A percentile compares a stretch with the other conserved stretches of the same genome.
These are phyloP conservation scores for Hyposoter didymator DNA, from an alignment of 2,888 invertebrate species.

Conservation along the genomic window DNA sequence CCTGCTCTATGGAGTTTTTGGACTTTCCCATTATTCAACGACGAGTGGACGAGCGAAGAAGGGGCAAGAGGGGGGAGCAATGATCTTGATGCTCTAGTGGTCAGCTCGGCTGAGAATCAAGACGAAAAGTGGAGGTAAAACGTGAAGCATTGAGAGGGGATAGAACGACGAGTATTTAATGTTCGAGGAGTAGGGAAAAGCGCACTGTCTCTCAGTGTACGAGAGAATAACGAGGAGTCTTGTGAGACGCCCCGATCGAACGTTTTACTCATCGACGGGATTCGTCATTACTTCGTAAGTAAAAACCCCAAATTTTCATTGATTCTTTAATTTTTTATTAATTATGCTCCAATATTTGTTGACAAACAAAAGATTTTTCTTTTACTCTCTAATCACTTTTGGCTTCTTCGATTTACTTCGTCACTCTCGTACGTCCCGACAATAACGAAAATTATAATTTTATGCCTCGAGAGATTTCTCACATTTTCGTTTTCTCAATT, in stretches of 20 bases:
- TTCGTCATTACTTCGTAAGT: constrained; percentile 41
- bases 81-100: constrained; percentile 1
- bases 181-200: constrained; percentile 65
- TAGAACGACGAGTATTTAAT: constrained; percentile 30
- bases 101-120: constrained; percentile 35
- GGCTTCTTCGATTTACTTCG: not conserved
- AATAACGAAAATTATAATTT: not conserved
- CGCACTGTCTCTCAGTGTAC: constrained; percentile 34
- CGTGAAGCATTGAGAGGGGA: constrained; percentile 59
- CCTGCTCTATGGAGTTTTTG: constrained; percentile 25
- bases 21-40: constrained; percentile 54
- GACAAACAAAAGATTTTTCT: not conserved
- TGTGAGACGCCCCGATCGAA: constrained; percentile 62
- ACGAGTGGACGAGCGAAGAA: not conserved
- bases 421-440: not conserved
- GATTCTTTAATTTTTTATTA: not conserved
- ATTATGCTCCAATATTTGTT: not conserved
- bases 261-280: constrained; percentile 58
- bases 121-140: constrained; percentile 45
- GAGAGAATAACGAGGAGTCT: constrained; percentile 4
- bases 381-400: not conserved
- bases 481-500: not conserved
- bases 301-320: not conserved
- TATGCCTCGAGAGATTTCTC: not conserved
- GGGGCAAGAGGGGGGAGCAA: not conserved